Evolutionary conservation across 2,797 vertebrate species (phyloP).

Genomic region (Peromyscus melanophrys): DNA sequence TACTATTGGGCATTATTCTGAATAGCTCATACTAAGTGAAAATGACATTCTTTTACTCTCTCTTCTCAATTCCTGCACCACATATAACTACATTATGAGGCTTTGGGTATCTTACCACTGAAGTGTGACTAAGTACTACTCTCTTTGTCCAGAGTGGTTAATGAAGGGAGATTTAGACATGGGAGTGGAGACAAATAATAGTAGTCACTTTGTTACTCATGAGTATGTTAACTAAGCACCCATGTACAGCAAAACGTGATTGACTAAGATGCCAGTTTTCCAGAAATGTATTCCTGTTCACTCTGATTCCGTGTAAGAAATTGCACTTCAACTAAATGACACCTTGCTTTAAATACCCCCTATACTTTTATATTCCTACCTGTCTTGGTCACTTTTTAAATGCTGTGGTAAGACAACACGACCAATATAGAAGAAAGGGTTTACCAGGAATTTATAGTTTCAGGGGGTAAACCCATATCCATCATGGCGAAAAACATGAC

Average conservation of each 20-base stretch:
- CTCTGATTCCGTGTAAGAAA: not conserved
- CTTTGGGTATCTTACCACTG: not conserved
- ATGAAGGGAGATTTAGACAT: conserved; percentile 44
- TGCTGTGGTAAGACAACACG: not conserved
- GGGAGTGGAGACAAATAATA: not conserved
- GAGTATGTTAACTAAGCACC: conserved; percentile 2
- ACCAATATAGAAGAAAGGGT: not conserved
- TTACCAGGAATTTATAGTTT: not conserved
- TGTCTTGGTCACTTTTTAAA: not conserved
- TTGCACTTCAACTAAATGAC: not conserved
- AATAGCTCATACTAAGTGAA: not conserved
- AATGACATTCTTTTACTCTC: conserved; percentile 41
- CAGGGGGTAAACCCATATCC: not conserved
- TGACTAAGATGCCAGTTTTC: conserved; percentile 21
- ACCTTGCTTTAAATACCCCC: not conserved
- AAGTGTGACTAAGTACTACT: not conserved
- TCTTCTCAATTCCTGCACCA: not conserved
- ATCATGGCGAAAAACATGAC: not conserved
- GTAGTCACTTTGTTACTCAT: not conserved
- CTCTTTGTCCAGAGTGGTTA: not conserved
- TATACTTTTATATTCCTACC: conserved; percentile 1
- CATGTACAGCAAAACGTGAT: not conserved
- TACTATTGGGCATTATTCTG: not conserved
- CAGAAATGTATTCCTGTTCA: conserved; percentile 9
- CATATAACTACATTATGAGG: not conserved